Percentiles rank a stretch among this genome's conserved stretches.
Evolutionary conservation across 35 echinoderm and acorn worm genomes (phyloP).

Genomic region (Acanthaster planci): DNA sequence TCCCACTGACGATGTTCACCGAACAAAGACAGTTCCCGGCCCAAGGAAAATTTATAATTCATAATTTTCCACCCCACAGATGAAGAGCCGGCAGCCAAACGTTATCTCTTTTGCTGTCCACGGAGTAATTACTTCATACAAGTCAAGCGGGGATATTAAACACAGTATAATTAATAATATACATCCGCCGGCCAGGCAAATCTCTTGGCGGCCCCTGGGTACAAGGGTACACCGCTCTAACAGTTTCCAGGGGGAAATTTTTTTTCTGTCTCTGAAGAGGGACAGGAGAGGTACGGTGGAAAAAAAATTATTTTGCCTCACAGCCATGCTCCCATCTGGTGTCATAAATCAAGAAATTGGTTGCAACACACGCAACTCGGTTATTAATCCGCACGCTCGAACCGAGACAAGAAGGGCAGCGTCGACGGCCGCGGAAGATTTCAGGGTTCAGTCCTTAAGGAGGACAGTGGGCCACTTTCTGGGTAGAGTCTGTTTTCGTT

Average conservation of each 20-base stretch:
- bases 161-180: conserved; percentile 32
- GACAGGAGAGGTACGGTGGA: neutral
- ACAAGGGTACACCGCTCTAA: neutral
- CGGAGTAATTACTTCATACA: conserved; percentile 21
- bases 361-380: conserved; percentile 7
- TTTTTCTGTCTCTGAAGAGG: neutral
- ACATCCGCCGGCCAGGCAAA: conserved; percentile 14
- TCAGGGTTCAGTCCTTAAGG: too few relatives aligned
- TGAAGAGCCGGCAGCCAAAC: conserved; percentile 21
- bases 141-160: conserved; percentile 26
- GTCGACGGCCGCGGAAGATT: too few relatives aligned
- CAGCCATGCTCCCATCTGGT: conserved; percentile 10
- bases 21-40: neutral
- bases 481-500: too few relatives aligned
- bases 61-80: neutral
- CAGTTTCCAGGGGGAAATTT: neutral
- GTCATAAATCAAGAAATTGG: conserved; percentile 20
- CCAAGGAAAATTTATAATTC: conserved; percentile 5
- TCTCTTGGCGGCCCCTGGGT: neutral
- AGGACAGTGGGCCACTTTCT: too few relatives aligned
- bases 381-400: neutral
- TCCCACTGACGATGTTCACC: neutral
- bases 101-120: conserved; percentile 9
- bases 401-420: neutral
- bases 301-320: neutral